phyloP scores from a whole-genome alignment of 2,797 vertebrate genomes.

The Gadopsis bispinosus region DNA sequence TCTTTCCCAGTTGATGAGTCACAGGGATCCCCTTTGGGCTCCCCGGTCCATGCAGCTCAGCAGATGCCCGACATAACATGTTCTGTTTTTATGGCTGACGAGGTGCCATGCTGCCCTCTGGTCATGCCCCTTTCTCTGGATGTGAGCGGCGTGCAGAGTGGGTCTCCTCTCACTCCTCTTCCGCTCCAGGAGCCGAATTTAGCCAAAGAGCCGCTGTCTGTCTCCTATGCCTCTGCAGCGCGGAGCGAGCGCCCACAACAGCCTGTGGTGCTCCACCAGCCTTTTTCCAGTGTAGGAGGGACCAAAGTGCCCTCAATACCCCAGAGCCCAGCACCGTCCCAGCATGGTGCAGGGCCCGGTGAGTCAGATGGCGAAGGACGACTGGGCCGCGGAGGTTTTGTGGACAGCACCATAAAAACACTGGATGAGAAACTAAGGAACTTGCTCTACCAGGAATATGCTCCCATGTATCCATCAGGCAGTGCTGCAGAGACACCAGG shows the following conservation, averaged over 20 bases:
- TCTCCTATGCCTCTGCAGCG: slow-evolving; percentile 68
- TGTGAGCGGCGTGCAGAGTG: slow-evolving; percentile 70
- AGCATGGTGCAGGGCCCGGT: slow-evolving; percentile 76
- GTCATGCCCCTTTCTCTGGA: slow-evolving; percentile 85
- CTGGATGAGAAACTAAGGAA: slow-evolving; percentile 97
- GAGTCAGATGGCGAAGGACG: slow-evolving; percentile 94
- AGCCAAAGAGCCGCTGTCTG: slow-evolving; percentile 72
- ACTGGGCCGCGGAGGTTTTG: slow-evolving; percentile 89
- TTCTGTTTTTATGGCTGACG: slow-evolving; percentile 75
- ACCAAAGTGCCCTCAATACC: slow-evolving; percentile 84
- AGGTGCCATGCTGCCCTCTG: slow-evolving; percentile 86
- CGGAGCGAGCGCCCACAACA: slow-evolving; percentile 79
- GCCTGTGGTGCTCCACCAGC: slow-evolving; percentile 87
- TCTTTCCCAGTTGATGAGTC: slow-evolving; percentile 75
- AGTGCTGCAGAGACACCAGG: slow-evolving; percentile 84
- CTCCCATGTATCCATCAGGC: slow-evolving; percentile 86
- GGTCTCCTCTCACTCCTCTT: slow-evolving; percentile 78
- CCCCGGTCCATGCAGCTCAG: slow-evolving; percentile 75
- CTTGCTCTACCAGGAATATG: slow-evolving; percentile 94
- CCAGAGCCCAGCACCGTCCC: slow-evolving; percentile 86
- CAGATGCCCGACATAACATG: slow-evolving; percentile 75
- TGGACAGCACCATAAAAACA: slow-evolving; percentile 96
- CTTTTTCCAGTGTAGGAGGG: slow-evolving; percentile 80
- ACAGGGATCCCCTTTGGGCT: slow-evolving; percentile 66
- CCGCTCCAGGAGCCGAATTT: slow-evolving; percentile 72